These are phyloP conservation scores for Sycophila sp. DNA, from an alignment of 1,140 invertebrate species.

Conservation along the genomic window DNA sequence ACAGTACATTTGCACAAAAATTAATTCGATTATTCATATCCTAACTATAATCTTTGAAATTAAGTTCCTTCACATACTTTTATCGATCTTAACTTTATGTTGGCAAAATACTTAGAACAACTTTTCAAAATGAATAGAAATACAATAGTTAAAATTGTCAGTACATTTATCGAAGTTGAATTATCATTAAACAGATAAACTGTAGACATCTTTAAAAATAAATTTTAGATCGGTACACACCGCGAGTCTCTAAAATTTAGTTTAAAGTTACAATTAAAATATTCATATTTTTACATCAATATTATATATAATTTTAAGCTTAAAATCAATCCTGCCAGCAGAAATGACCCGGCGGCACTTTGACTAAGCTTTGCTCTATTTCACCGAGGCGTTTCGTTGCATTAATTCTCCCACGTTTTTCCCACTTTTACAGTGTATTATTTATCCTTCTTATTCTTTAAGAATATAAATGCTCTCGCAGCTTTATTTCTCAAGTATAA, in stretches of 20 bases:
- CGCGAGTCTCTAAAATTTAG: too few relatives aligned
- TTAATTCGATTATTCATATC: not conserved
- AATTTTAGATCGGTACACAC: not conserved
- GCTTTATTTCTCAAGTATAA: constrained; percentile 41
- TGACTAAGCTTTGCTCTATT: constrained; percentile 11
- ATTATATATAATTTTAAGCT: constrained; percentile 45
- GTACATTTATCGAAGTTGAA: not conserved
- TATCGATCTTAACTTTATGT: not conserved
- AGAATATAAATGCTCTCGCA: too few relatives aligned
- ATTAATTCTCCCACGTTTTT: not conserved
- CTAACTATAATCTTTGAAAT: constrained; percentile 3
- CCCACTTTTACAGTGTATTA: not conserved
- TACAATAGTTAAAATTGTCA: not conserved
- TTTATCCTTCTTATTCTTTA: not conserved
- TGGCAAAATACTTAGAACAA: not conserved
- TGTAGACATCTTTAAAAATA: constrained; percentile 10
- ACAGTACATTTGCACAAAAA: constrained; percentile 21
- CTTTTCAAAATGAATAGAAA: not conserved
- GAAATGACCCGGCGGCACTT: constrained; percentile 41
- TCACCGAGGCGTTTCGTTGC: constrained; percentile 17
- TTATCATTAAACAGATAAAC: too few relatives aligned
- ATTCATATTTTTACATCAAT: constrained; percentile 14
- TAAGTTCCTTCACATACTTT: not conserved
- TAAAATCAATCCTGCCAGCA: constrained; percentile 52
- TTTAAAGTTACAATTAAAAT: too few relatives aligned